Percentiles rank a stretch among this genome's conserved stretches.
Evolutionary conservation across 1,140 invertebrate genomes (phyloP).

Genomic region (Pseudomyrmex concolor): DNA sequence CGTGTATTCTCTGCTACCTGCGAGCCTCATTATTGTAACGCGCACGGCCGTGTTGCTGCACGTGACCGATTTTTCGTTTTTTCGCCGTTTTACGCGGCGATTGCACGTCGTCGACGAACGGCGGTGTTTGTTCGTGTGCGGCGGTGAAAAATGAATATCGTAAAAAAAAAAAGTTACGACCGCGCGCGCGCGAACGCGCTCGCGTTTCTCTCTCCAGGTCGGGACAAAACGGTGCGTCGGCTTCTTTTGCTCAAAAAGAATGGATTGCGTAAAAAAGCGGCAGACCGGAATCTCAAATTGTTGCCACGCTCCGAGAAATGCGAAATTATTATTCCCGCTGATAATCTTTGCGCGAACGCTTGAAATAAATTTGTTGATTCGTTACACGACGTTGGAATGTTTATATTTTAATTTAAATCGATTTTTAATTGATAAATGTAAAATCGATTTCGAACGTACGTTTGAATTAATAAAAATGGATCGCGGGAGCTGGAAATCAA

Average conservation of each 20-base stretch:
- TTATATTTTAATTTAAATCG: neutral
- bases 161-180: neutral
- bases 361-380: slow-evolving; percentile 6
- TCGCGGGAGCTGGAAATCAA: neutral
- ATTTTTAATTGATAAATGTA: neutral
- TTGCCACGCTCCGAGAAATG: neutral
- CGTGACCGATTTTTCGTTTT: slow-evolving; percentile 22
- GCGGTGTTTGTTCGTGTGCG: slow-evolving; percentile 14
- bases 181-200: neutral
- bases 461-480: neutral
- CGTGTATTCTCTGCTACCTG: slow-evolving; percentile 3
- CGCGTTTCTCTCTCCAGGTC: neutral
- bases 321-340: slow-evolving; percentile 4
- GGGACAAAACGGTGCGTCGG: neutral
- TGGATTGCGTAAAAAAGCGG: neutral
- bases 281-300: neutral
- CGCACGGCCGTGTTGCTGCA: slow-evolving; percentile 5
- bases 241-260: neutral
- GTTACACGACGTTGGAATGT: too few relatives aligned
- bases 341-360: neutral
- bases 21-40: slow-evolving; percentile 29
- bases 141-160: neutral
- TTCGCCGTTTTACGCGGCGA: neutral
- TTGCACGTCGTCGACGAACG: neutral
- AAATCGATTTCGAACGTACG: neutral